These are phyloP conservation scores for Machaerirhynchus nigripectus DNA, from an alignment of 2,113 vertebrate species.

Conservation along the genomic window DNA sequence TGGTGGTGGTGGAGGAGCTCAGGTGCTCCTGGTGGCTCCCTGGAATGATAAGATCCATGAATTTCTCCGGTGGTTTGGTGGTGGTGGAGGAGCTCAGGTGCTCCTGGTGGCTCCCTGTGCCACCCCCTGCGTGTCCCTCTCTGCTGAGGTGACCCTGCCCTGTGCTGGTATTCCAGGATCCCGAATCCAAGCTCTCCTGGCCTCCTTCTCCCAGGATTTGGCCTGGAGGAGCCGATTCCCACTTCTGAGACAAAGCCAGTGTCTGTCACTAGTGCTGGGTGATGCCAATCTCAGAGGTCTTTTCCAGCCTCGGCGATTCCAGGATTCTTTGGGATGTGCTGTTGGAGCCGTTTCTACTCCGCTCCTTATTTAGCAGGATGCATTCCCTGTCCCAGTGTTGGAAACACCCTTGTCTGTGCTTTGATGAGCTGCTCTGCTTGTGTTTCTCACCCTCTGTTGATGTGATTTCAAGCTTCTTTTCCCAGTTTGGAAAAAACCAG, in stretches of 20 bases:
- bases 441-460: background rate
- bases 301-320: rapidly evolving
- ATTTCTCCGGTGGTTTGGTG: background rate
- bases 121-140: rapidly evolving
- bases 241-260: background rate
- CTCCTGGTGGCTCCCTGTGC: background rate
- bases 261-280: background rate
- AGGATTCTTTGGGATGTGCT: rapidly evolving
- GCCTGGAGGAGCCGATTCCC: background rate
- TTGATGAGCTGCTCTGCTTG: background rate
- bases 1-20: background rate
- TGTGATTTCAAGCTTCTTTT: background rate
- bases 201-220: background rate
- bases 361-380: background rate
- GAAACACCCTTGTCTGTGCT: background rate
- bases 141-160: background rate
- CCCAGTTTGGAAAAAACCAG: background rate
- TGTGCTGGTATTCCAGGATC: rapidly evolving
- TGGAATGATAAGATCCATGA: background rate
- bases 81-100: no score
- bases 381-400: background rate
- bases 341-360: background rate
- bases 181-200: background rate
- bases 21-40: background rate
- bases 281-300: background rate